phyloP scores from a whole-genome alignment of 2,888 invertebrate genomes.

The Volucella inanis region DNA sequence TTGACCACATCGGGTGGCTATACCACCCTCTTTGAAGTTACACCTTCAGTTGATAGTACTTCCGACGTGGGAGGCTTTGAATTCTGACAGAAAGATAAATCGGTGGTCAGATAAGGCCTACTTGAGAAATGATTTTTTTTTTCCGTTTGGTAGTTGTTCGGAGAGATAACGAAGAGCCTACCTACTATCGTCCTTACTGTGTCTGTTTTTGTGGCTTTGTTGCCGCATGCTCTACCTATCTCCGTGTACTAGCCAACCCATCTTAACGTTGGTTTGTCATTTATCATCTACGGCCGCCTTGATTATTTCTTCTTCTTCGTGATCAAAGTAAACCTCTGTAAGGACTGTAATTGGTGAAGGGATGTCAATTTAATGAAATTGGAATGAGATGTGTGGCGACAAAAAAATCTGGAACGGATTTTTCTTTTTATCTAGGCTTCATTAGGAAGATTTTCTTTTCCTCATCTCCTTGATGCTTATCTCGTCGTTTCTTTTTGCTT shows the following conservation, averaged over 20 bases:
- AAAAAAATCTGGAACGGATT: slow-evolving; percentile 60
- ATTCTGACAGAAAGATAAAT: slow-evolving; percentile 73
- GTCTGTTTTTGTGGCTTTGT: background rate
- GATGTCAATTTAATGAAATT: background rate
- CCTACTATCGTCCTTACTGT: background rate
- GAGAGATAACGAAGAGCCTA: slow-evolving; percentile 58
- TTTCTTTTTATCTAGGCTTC: slow-evolving; percentile 65
- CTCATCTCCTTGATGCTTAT: slow-evolving; percentile 26
- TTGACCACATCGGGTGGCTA: slow-evolving; percentile 25
- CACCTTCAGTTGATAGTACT: slow-evolving; percentile 18
- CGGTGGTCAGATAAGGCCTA: slow-evolving; percentile 73
- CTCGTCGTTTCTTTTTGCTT: background rate
- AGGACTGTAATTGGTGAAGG: slow-evolving; percentile 18
- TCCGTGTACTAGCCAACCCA: slow-evolving; percentile 32
- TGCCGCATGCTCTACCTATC: background rate
- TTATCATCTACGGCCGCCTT: slow-evolving; percentile 70
- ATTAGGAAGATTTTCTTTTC: slow-evolving; percentile 59
- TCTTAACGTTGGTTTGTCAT: slow-evolving; percentile 67
- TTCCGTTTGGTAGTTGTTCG: slow-evolving; percentile 1
- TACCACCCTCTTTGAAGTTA: background rate
- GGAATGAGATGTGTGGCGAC: slow-evolving; percentile 28
- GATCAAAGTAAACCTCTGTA: slow-evolving; percentile 22
- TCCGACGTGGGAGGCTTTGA: slow-evolving; percentile 51
- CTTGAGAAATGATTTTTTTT: slow-evolving; percentile 65
- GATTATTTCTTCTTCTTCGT: slow-evolving; percentile 59